Evolutionary conservation across 1,140 invertebrate genomes (phyloP).

Genomic region (Zelostemma sp.): DNA sequence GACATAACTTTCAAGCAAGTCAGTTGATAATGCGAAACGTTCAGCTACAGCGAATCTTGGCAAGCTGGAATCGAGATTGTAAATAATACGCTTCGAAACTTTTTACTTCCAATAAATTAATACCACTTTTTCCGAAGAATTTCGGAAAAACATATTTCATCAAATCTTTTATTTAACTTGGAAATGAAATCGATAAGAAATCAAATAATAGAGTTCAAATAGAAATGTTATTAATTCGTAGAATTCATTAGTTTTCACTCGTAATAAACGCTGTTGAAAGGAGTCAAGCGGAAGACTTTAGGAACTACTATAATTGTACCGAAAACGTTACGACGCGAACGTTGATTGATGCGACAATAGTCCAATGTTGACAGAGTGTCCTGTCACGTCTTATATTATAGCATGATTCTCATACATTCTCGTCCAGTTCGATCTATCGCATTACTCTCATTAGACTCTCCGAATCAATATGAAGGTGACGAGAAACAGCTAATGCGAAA

Average conservation of each 20-base stretch:
- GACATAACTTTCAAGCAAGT: neutral
- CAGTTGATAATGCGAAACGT: neutral
- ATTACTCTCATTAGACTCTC: slow-evolving; percentile 6
- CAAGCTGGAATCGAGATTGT: neutral
- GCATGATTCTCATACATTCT: slow-evolving; percentile 18
- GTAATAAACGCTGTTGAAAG: neutral
- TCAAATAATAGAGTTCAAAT: no score
- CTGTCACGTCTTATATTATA: slow-evolving; percentile 28
- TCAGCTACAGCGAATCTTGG: no score
- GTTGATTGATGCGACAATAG: slow-evolving; percentile 38
- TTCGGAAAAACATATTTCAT: neutral
- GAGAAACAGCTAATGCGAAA: slow-evolving; percentile 42
- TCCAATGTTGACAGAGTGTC: slow-evolving; percentile 31
- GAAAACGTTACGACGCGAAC: slow-evolving; percentile 18
- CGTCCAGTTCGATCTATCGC: slow-evolving; percentile 8
- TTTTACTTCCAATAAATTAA: neutral
- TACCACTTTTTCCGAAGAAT: neutral
- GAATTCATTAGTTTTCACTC: no score
- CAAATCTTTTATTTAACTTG: no score
- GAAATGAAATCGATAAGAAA: no score
- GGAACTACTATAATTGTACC: neutral
- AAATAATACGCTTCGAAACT: neutral
- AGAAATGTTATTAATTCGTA: no score
- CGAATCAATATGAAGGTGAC: slow-evolving; percentile 32
- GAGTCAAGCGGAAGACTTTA: slow-evolving; percentile 20